Evolutionary conservation across 1,140 invertebrate species (phyloP).

Genomic region (Oryzaephilus surinamensis): DNA sequence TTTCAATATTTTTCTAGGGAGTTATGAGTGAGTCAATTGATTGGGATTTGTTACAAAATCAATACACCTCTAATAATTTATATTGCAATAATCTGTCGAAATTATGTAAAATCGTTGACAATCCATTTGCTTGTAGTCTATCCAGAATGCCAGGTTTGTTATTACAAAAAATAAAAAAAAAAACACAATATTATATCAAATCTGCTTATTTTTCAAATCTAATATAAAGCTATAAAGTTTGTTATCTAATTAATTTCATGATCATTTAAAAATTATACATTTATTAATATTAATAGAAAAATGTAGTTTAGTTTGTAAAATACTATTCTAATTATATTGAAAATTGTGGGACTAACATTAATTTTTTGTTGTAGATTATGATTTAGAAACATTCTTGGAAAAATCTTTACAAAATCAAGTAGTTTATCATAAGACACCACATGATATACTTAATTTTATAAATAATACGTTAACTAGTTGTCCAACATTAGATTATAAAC

Average conservation of each 20-base stretch:
- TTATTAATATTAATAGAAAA: too few relatives aligned
- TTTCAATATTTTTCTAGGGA: conserved; percentile 48
- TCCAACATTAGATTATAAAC: conserved; percentile 17
- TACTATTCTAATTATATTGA: too few relatives aligned
- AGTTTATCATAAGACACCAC: conserved; percentile 17
- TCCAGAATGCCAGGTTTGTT: conserved; percentile 20
- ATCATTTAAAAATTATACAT: too few relatives aligned
- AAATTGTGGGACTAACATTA: too few relatives aligned
- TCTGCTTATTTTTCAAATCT: too few relatives aligned
- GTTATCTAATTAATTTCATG: too few relatives aligned
- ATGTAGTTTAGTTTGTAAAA: too few relatives aligned
- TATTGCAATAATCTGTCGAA: conserved; percentile 77
- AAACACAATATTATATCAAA: too few relatives aligned
- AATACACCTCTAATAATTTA: conserved; percentile 75
- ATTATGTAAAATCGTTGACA: conserved; percentile 38
- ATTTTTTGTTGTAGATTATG: conserved; percentile 11
- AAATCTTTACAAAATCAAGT: conserved; percentile 4
- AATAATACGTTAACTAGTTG: conserved; percentile 12
- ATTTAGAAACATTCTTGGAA: conserved; percentile 5
- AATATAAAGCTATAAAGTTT: too few relatives aligned
- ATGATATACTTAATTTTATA: conserved; percentile 21
- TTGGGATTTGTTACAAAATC: conserved; percentile 81
- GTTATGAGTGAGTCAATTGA: conserved; percentile 91
- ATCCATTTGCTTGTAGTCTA: conserved; percentile 29
- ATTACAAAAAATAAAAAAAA: background rate